Base-by-base conservation (phyloP, 2,113 vertebrate species). In the Xenopus borealis region DNA sequence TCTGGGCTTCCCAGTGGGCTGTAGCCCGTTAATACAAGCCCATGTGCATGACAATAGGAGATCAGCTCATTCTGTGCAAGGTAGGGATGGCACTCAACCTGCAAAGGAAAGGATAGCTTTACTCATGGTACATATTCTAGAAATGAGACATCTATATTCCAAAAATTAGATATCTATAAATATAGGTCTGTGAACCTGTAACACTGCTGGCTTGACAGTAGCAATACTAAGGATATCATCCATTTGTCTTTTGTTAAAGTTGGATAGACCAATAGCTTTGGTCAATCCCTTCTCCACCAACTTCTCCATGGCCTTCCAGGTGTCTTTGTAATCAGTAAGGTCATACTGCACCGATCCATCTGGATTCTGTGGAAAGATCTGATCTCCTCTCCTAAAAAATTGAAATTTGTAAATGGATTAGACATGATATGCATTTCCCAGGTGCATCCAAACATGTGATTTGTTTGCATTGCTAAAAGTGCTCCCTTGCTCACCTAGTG, bases 31-130 rank as follows among this genome's bases (percentile, higher is more conserved):
- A 99, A 84, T 58, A 92, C 92, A 62, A 98, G 80, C 1, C 94
- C 91, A 3, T 64, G 86, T 12, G 94, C 91, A 64, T 87, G 92
- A 79, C 97, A 99, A 83, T 97, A 93, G 61, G 91, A 91, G 55
- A 96, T 89, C 78, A 99, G 88, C 79, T 97, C 93, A 0, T 91
- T 93, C 89, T 99, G 97, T 72, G 93, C 88, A 72, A 99, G 84
- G 84, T 95, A 98, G 1, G 97, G 96, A 81, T 99, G 97, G 68
- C 95, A 89, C 83, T 99, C 97, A 80, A 98, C 94, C 97, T 99
- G 73, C n/a, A 13, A 55, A 59, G 79, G 70, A 59, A 44, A 79
- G 80, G 14, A 71, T 40, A 40, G 7, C 33, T 40, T 40, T 7
- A 40, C 33, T 40, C 30, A 4, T 33, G 30, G 30, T 33, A 17